These are phyloP conservation scores for Cephus spinipes DNA, from an alignment of 2,888 invertebrate species.

Conservation along the genomic window DNA sequence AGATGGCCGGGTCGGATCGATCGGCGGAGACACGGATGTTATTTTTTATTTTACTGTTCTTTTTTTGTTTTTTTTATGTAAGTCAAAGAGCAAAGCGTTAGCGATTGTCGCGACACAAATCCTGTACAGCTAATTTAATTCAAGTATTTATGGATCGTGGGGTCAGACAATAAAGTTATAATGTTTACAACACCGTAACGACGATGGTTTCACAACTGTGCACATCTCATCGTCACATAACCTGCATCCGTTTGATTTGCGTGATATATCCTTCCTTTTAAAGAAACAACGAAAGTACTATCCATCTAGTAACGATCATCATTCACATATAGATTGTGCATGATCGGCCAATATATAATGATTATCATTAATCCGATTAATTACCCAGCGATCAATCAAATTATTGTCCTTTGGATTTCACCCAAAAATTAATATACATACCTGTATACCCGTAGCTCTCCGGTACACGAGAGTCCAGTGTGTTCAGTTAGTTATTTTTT, in stretches of 20 bases:
- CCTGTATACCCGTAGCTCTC: neutral
- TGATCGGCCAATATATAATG: neutral
- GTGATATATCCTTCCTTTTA: neutral
- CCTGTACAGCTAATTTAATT: conserved; percentile 7
- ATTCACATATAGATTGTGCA: neutral
- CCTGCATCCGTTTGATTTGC: neutral
- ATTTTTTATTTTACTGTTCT: neutral
- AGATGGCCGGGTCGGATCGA: neutral
- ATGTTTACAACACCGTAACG: conserved; percentile 15
- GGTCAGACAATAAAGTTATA: conserved; percentile 28
- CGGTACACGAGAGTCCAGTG: neutral
- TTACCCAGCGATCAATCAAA: neutral
- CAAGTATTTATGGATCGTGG: conserved; percentile 13
- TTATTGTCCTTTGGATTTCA: neutral
- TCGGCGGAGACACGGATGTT: neutral
- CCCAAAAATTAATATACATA: neutral
- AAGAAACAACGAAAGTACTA: neutral
- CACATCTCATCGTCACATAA: neutral
- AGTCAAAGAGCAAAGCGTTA: neutral
- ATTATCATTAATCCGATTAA: neutral
- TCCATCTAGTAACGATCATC: neutral
- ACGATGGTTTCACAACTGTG: neutral
- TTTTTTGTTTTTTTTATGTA: neutral
- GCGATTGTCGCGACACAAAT: neutral
- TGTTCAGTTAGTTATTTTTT: neutral